Percentiles rank a stretch among this genome's conserved stretches.
Conservation (phyloP, 1,140 invertebrate genomes). For the Philaenus spumarius region DNA sequence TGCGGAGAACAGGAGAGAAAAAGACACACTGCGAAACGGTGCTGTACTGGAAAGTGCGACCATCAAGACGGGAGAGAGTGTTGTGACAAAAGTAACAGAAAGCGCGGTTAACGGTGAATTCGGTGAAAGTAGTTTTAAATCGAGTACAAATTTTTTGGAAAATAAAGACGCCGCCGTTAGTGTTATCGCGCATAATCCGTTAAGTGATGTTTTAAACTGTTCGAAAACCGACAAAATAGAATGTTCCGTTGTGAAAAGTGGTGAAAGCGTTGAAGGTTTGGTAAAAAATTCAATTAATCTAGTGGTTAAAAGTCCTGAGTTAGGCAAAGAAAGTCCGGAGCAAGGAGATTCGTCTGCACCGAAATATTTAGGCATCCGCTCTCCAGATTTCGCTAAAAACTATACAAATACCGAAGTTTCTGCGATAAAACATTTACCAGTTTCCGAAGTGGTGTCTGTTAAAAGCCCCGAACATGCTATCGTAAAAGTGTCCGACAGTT, state of each 20-base stretch:
- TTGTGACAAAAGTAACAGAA: too few species aligned
- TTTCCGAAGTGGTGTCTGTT: too few species aligned
- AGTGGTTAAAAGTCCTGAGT: too few species aligned
- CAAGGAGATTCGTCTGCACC: neutral
- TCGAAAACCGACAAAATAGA: neutral
- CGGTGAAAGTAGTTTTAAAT: neutral
- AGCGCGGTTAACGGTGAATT: neutral
- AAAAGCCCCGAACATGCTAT: too few species aligned
- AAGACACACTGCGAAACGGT: neutral
- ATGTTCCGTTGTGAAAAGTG: neutral
- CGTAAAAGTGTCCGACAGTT: too few species aligned
- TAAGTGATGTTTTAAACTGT: conserved; percentile 4
- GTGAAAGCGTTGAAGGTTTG: neutral
- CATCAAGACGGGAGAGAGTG: too few species aligned
- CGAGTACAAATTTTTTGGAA: neutral
- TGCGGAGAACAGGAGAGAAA: neutral
- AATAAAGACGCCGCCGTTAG: conserved; percentile 1
- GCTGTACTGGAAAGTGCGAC: neutral
- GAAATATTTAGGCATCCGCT: neutral
- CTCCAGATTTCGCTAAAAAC: neutral
- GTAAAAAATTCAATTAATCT: neutral
- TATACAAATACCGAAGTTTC: neutral
- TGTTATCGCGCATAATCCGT: conserved; percentile 14
- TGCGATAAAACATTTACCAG: too few species aligned
- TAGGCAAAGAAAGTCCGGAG: too few species aligned